Percentiles rank a stretch among this genome's conserved stretches.
phyloP scores from a whole-genome alignment of 2,113 vertebrate species.

The Rissa tridactyla region DNA sequence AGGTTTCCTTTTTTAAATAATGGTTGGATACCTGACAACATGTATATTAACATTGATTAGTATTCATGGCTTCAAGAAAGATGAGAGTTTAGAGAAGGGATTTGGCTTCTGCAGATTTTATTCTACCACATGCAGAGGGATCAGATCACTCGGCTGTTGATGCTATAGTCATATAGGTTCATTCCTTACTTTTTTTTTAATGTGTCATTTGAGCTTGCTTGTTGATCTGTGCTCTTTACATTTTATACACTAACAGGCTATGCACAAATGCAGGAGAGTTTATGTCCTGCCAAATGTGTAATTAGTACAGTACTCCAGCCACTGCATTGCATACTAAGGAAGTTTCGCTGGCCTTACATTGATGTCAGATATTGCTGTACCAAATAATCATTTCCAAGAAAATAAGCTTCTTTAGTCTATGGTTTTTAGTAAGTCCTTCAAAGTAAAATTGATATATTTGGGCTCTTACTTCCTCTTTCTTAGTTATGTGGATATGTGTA shows the following conservation, averaged over 20 bases:
- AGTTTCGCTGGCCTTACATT: background rate
- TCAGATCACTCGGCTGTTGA: background rate
- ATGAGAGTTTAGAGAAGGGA: slow-evolving; percentile 6
- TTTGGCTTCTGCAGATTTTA: slow-evolving; percentile 31
- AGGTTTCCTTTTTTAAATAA: background rate
- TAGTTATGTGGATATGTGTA: background rate
- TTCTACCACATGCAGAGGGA: slow-evolving; percentile 22
- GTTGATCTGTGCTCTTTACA: background rate
- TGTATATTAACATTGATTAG: background rate
- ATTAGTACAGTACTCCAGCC: background rate
- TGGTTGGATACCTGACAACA: background rate
- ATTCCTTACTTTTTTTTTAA: background rate
- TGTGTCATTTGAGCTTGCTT: background rate
- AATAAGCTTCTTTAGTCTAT: slow-evolving; percentile 58
- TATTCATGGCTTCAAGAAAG: background rate
- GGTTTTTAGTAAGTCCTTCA: slow-evolving; percentile 52
- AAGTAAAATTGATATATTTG: slow-evolving; percentile 67
- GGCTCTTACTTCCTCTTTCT: slow-evolving; percentile 18
- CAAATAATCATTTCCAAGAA: slow-evolving; percentile 21
- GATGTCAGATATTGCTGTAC: slow-evolving; percentile 34
- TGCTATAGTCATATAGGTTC: background rate
- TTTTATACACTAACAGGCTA: background rate
- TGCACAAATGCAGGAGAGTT: slow-evolving; percentile 8
- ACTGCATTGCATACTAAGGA: slow-evolving; percentile 10
- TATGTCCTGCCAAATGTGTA: background rate